A percentile compares a stretch with the other conserved stretches of the same genome.
phyloP scores from a whole-genome alignment of 2,888 invertebrate species.

The Liopterus haemorrhoidalis region DNA sequence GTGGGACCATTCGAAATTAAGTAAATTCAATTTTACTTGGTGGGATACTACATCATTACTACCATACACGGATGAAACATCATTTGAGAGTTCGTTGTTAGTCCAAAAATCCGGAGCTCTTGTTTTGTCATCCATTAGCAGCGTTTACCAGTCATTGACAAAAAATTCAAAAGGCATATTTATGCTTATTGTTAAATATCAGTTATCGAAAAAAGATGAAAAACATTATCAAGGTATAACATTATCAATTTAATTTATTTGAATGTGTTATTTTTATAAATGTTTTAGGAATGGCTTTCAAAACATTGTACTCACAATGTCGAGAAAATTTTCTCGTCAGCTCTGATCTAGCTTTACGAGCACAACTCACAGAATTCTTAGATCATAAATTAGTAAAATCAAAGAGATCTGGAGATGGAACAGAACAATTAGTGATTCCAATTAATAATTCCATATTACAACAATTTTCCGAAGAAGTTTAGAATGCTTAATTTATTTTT shows the following conservation, averaged over 20 bases:
- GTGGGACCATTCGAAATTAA: conserved; percentile 82
- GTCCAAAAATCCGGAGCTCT: conserved; percentile 71
- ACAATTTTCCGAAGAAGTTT: conserved; percentile 70
- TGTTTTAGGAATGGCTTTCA: conserved; percentile 74
- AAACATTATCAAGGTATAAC: conserved; percentile 66
- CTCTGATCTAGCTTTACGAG: conserved; percentile 82
- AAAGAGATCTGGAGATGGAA: conserved; percentile 73
- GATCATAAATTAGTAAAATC: conserved; percentile 88
- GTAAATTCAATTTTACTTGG: conserved; percentile 85
- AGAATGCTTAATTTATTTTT: too few species aligned
- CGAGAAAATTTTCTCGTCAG: conserved; percentile 88
- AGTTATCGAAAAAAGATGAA: conserved; percentile 67
- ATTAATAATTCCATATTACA: conserved; percentile 66
- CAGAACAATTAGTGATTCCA: conserved; percentile 75
- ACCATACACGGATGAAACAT: conserved; percentile 78
- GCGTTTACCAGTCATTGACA: conserved; percentile 86
- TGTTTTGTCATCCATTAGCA: conserved; percentile 78
- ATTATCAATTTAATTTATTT: conserved; percentile 1
- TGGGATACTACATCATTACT: conserved; percentile 82
- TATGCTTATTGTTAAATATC: conserved; percentile 72
- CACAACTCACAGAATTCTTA: conserved; percentile 89
- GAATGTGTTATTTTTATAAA: conserved; percentile 2
- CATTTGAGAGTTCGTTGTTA: conserved; percentile 77
- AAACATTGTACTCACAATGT: conserved; percentile 77
- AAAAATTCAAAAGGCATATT: conserved; percentile 83